Conservation (phyloP, 2,113 vertebrate genomes). For the Perca fluviatilis region DNA sequence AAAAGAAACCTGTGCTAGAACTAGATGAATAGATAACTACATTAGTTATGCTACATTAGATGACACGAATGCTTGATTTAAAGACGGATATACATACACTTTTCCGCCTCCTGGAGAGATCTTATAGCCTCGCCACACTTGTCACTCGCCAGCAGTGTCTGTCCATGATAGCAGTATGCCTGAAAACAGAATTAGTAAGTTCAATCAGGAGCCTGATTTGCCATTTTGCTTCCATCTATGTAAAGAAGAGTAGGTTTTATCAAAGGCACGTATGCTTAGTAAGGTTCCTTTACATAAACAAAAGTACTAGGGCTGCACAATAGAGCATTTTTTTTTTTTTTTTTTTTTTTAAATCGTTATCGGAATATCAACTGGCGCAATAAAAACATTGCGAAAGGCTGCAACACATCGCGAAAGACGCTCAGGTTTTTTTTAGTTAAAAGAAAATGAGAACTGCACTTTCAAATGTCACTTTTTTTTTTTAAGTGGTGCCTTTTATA, state of each 20-base stretch:
- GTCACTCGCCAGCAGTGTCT: conserved; percentile 92
- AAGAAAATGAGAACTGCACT: no score
- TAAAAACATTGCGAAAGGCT: no score
- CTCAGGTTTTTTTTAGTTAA: no score
- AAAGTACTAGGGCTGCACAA: no score
- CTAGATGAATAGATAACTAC: neutral
- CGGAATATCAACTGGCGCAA: no score
- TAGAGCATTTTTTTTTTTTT: no score
- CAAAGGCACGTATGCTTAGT: neutral
- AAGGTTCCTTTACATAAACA: no score
- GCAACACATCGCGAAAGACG: no score
- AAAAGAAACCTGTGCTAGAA: neutral
- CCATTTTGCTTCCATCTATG: neutral
- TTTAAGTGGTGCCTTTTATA: no score
- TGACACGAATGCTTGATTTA: neutral
- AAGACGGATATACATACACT: conserved; percentile 85
- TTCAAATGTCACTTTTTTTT: no score
- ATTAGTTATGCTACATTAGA: neutral
- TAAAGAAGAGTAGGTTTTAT: neutral
- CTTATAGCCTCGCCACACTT: conserved; percentile 97
- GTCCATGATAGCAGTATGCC: conserved; percentile 96
- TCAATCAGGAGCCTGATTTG: neutral
- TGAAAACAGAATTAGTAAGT: conserved; percentile 66
- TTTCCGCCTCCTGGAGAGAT: conserved; percentile 96
- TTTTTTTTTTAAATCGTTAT: no score